Evolutionary conservation across 2,888 invertebrate genomes (phyloP), one percentile per base, ranked within the genome.

Genomic region (Pyrrhopygopsis socrates): DNA sequence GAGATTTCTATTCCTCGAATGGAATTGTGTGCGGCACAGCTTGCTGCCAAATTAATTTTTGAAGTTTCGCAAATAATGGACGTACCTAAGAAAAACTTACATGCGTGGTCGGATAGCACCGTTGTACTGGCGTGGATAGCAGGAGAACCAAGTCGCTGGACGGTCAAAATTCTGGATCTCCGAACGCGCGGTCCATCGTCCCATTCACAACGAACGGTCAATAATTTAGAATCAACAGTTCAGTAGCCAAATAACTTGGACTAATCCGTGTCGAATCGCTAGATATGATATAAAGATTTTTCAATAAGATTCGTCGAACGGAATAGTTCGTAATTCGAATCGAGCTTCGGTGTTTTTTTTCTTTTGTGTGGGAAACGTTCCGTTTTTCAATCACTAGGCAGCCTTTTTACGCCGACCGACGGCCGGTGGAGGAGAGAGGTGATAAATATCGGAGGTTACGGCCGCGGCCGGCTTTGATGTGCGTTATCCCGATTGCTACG

Each of bases 381-480:
- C 95, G 96, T 97, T 97, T 96, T 97, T 97, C 97, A 97, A 97
- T 97, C 97, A 96, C 95, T 95, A 95, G 95, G 92, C 95, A 95
- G 96, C 95, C 96, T 96, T 97, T 97, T 97, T 97, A 97, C 96
- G 95, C 95, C 94, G 95, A 93, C 93, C 96, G 95, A 95, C 93
- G 95, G 93, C 94, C 94, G 95, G 95, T 95, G 95, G 94, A 95
- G 95, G 95, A 93, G 94, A 94, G 94, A 83, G 93, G 95, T 95
- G 97, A 98, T 98, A 98, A 98, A 98, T 97, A 97, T 96, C 94
- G 96, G 92, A 97, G 95, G 96, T 97, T 98, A 98, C 95, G 97
- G 96, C 95, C 95, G 97, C 98, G 98, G 98, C 86, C 94, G 92
- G 95, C 97, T 97, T 97, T 97, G 97, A 97, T 90, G 89, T 91